Percentiles rank a stretch among this genome's conserved stretches.
Conservation (phyloP, 2,888 invertebrate species). For the Ectemnius continuus region DNA sequence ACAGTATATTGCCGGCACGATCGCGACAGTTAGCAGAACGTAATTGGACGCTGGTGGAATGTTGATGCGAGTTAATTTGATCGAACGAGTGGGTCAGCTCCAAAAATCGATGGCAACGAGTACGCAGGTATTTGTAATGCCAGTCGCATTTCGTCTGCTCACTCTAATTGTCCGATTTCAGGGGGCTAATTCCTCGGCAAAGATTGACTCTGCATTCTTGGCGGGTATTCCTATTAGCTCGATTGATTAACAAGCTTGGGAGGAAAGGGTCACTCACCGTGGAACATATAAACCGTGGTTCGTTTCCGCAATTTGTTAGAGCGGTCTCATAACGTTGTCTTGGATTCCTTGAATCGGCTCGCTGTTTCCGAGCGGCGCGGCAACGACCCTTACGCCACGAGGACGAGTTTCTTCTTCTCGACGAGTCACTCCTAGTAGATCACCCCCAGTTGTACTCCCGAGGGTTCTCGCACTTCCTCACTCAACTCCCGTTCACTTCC, state of each 20-base stretch:
- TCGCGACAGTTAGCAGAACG: slow-evolving; percentile 24
- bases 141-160: too few relatives aligned
- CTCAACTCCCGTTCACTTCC: slow-evolving; percentile 45
- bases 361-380: neutral
- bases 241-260: slow-evolving; percentile 26
- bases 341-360: slow-evolving; percentile 34
- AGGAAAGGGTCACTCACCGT: slow-evolving; percentile 50
- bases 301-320: slow-evolving; percentile 37
- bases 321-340: slow-evolving; percentile 57
- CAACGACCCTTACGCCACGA: slow-evolving; percentile 18
- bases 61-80: slow-evolving; percentile 39
- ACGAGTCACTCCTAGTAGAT: slow-evolving; percentile 37
- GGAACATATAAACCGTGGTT: slow-evolving; percentile 51
- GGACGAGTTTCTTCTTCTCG: neutral
- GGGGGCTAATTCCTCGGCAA: too few relatives aligned
- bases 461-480: slow-evolving; percentile 50
- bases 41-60: slow-evolving; percentile 18
- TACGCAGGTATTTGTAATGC: too few relatives aligned
- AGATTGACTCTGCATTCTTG: too few relatives aligned
- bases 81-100: neutral
- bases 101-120: neutral
- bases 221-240: slow-evolving; percentile 3
- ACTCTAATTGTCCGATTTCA: too few relatives aligned
- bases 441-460: slow-evolving; percentile 21
- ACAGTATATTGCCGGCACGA: slow-evolving; percentile 28